phyloP scores from a whole-genome alignment of 2,797 vertebrate species.

The Loriculus beryllinus region DNA sequence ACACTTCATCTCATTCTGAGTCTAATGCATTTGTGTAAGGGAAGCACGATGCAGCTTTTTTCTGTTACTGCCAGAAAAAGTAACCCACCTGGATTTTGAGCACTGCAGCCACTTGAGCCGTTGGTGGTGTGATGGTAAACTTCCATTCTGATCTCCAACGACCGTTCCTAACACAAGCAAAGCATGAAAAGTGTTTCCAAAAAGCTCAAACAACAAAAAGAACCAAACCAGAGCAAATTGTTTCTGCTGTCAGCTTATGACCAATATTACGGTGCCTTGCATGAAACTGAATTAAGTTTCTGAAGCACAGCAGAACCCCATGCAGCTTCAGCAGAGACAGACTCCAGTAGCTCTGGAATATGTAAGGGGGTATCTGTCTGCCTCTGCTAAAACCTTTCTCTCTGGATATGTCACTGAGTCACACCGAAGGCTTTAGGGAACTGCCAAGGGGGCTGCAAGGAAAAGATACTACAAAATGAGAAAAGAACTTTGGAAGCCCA shows the following conservation, averaged over 20 bases:
- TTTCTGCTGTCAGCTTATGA: neutral
- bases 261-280: neutral
- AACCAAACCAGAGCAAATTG: neutral
- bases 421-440: neutral
- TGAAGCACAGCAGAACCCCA: neutral
- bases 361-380: neutral
- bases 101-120: conserved; percentile 86
- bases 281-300: neutral
- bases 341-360: neutral
- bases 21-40: neutral
- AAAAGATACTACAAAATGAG: neutral
- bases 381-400: neutral
- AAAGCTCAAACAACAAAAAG: neutral
- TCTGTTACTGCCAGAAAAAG: neutral
- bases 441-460: neutral
- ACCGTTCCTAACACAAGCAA: conserved; percentile 83
- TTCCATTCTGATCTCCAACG: conserved; percentile 95
- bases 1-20: neutral
- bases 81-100: conserved; percentile 89
- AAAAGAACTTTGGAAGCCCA: neutral
- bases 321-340: neutral
- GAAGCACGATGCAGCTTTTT: neutral
- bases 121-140: conserved; percentile 86
- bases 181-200: neutral
- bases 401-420: neutral